Evolutionary conservation across 2,113 vertebrate species (phyloP).

Genomic region (Anser cygnoides): DNA sequence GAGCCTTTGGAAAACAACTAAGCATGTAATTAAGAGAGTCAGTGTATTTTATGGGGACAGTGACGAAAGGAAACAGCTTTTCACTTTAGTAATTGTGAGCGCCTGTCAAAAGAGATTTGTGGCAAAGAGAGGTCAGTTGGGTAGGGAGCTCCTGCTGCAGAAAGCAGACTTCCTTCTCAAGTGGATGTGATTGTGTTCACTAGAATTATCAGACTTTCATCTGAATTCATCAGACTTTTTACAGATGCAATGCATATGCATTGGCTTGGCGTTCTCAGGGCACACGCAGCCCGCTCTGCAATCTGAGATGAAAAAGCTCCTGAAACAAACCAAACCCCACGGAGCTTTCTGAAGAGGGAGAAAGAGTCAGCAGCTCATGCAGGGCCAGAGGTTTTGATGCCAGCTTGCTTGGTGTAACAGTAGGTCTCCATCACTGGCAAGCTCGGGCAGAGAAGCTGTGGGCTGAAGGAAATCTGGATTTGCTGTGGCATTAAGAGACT

Average conservation of each 20-base stretch:
- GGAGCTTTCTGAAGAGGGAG: background rate
- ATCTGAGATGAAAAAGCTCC: background rate
- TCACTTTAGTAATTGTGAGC: background rate
- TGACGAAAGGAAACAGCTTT: conserved; percentile 26
- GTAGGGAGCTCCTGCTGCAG: background rate
- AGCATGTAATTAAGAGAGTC: conserved; percentile 42
- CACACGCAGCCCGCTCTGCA: background rate
- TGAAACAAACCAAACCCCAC: accelerated
- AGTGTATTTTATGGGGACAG: background rate
- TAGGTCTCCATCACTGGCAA: accelerated
- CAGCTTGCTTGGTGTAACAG: accelerated
- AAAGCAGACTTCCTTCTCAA: accelerated
- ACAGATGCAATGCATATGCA: background rate
- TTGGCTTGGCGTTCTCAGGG: background rate
- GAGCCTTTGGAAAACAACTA: conserved; percentile 4
- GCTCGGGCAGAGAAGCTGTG: background rate
- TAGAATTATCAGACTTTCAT: background rate
- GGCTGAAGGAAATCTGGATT: background rate
- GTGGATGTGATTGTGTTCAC: background rate
- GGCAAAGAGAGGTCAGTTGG: background rate
- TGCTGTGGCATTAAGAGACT: background rate
- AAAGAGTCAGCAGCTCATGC: accelerated
- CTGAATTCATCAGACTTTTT: background rate
- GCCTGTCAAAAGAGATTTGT: background rate
- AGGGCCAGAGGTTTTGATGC: accelerated